Evolutionary conservation across 2,888 invertebrate genomes (phyloP), one percentile per base, ranked within the genome.

Genomic region (Drosophila aldrichi): DNA sequence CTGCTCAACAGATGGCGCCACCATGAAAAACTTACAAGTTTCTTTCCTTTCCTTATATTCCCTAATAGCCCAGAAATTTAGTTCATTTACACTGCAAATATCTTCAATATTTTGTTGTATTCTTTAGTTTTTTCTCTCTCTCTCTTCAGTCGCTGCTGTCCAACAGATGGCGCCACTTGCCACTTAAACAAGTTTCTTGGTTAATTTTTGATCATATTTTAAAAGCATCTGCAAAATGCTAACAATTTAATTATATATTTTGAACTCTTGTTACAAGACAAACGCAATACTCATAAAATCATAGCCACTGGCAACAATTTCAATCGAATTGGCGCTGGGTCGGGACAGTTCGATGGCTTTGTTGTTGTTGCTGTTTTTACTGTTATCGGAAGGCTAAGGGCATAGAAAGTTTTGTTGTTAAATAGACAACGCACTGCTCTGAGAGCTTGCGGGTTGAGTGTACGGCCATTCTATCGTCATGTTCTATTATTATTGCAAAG

Each of bases 231-330:
- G 74, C 51, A 60, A 75, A 85, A 85, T 85, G 64, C 55, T 55
- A 88, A 65, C 80, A 88, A 85, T 89, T 85, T 89, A 89, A 85
- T 85, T 85, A 85, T 77, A 68, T 81, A 70, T 81, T 69, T 69
- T 59, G 73, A 75, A 66, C 78, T 73, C 85, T 73, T 70, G 71
- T 70, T 48, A 38, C 36, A 81, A 77, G 76, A 70, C 73, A 85
- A 87, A 77, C 83, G 76, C 73, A 75, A 58, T 75, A 72, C 74
- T 88, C 83, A 90, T 86, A 86, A 90, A 82, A 88, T 81, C 87
- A 81, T 74, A 79, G 89, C 86, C 84, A 59, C 56, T 71, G 86
- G 86, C 86, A 90, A 81, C 84, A 86, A 88, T 86, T 83, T 79
- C 84, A 88, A 86, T 85, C 89, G 90, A 89, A 89, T 84, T 79